Percentiles rank a stretch among this genome's conserved stretches.
These are phyloP conservation scores for Pedionomus torquatus DNA, from an alignment of 2,113 vertebrate genomes.

Conservation along the genomic window DNA sequence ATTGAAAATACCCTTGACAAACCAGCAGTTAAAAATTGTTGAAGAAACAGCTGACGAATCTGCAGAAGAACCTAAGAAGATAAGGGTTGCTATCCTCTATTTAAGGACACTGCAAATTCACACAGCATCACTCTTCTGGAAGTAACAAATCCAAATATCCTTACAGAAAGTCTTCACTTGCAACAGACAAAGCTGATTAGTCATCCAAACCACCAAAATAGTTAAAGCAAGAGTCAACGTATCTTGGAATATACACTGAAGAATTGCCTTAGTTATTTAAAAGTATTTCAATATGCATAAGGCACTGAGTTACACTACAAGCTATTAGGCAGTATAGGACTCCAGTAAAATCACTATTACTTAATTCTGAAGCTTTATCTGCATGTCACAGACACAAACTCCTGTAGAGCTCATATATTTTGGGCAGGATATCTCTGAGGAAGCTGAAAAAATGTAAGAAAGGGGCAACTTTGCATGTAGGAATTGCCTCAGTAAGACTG, in stretches of 20 bases:
- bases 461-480: background rate
- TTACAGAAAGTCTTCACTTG: constrained; percentile 18
- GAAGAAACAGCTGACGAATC: background rate
- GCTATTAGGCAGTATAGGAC: background rate
- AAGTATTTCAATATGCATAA: background rate
- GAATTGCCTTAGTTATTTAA: constrained; percentile 20
- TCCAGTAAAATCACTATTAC: background rate
- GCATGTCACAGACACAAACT: background rate
- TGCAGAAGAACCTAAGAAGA: background rate
- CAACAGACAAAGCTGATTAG: constrained; percentile 29
- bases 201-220: constrained; percentile 31
- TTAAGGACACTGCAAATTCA: constrained; percentile 26
- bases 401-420: background rate
- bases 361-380: background rate
- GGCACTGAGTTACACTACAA: background rate
- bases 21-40: background rate
- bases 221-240: constrained; percentile 19
- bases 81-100: background rate
- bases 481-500: background rate
- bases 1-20: background rate
- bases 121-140: constrained; percentile 6
- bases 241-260: constrained; percentile 13
- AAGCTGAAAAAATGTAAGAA: background rate
- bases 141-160: constrained; percentile 15
- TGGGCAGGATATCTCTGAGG: background rate